These are phyloP conservation scores for Ochotona curzoniae DNA, from an alignment of 2,113 vertebrate species.

Conservation along the genomic window DNA sequence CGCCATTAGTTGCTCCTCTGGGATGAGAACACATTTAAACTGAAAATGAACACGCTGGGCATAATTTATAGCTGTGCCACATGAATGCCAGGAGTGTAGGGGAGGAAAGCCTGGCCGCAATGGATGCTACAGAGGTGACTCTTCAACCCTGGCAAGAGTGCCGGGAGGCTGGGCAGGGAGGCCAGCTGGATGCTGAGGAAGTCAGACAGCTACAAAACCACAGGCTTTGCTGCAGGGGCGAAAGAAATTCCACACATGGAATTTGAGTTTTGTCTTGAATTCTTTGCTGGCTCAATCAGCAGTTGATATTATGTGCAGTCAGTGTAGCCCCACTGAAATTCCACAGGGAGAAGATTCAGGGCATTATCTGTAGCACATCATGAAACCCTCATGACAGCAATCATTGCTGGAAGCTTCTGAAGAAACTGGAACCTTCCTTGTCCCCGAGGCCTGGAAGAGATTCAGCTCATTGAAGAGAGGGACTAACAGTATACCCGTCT, in stretches of 20 bases:
- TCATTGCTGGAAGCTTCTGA: background rate
- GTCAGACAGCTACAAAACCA: background rate
- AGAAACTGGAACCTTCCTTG: background rate
- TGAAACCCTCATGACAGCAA: background rate
- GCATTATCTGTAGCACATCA: background rate
- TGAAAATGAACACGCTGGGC: slow-evolving; percentile 81
- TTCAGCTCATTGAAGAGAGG: background rate
- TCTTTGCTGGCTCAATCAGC: background rate
- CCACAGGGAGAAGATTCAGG: background rate
- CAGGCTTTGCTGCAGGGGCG: background rate
- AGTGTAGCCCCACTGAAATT: background rate
- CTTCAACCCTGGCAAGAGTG: too few relatives aligned
- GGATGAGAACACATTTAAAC: slow-evolving; percentile 81
- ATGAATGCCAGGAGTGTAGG: slow-evolving; percentile 60
- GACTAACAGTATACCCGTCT: background rate
- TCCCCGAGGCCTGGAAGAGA: background rate
- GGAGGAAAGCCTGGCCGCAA: background rate
- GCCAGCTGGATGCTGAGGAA: background rate
- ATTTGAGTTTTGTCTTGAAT: background rate
- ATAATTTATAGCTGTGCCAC: slow-evolving; percentile 78
- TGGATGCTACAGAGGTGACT: too few relatives aligned
- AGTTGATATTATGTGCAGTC: background rate
- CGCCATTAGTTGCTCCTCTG: slow-evolving; percentile 83
- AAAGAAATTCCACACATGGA: background rate
- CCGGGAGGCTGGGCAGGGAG: background rate